Evolutionary conservation across 2,888 invertebrate genomes (phyloP).

Genomic region (Leucozona laternaria): DNA sequence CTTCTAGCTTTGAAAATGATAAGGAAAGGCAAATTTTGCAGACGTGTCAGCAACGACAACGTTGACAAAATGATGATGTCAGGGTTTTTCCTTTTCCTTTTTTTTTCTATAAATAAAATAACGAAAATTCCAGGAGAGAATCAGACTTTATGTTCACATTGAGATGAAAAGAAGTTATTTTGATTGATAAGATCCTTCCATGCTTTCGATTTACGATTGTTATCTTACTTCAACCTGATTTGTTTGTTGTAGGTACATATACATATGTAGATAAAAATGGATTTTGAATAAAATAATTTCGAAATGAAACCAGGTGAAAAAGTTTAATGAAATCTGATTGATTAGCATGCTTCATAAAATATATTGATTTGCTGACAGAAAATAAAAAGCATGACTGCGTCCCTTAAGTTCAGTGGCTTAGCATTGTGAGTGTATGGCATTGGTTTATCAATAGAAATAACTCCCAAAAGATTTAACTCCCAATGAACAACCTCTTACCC

Average conservation of each 20-base stretch:
- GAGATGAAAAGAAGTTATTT: not conserved
- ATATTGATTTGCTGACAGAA: not conserved
- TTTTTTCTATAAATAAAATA: not conserved
- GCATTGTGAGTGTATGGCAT: too few relatives aligned
- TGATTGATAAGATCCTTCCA: not conserved
- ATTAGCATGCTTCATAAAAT: not conserved
- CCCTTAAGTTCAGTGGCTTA: too few relatives aligned
- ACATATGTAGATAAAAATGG: not conserved
- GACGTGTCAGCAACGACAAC: not conserved
- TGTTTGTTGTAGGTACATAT: too few relatives aligned
- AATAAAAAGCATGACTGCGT: not conserved
- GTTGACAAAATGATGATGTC: not conserved
- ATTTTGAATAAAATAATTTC: not conserved
- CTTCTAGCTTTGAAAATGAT: not conserved
- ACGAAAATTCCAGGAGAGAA: not conserved
- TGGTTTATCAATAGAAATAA: too few relatives aligned
- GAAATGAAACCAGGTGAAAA: not conserved
- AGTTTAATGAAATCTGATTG: not conserved
- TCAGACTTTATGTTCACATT: not conserved
- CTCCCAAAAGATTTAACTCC: too few relatives aligned
- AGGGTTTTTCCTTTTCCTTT: not conserved
- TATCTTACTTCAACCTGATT: constrained; percentile 1
- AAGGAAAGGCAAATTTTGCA: not conserved
- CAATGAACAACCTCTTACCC: too few relatives aligned
- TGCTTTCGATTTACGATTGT: not conserved